Evolutionary conservation across 2,888 invertebrate species (phyloP).

Genomic region (Nephrocerus scutellatus): DNA sequence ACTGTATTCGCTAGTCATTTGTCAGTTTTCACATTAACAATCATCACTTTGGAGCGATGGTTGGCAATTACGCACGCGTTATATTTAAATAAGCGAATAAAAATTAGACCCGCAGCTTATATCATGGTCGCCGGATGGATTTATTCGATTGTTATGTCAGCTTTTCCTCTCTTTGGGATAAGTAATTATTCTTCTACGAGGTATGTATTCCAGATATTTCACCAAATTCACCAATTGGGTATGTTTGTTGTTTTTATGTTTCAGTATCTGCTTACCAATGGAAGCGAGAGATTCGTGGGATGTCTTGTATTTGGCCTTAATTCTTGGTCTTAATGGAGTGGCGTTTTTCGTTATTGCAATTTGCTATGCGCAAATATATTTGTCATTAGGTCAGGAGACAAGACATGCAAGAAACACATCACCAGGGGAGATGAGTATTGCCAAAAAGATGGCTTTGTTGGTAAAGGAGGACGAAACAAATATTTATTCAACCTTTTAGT

Average conservation of each 20-base stretch:
- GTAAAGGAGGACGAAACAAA: constrained; percentile 43
- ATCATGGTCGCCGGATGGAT: constrained; percentile 76
- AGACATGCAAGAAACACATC: constrained; percentile 49
- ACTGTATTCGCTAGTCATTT: constrained; percentile 82
- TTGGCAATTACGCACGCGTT: constrained; percentile 78
- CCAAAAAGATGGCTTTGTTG: constrained; percentile 85
- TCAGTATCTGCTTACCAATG: constrained; percentile 81
- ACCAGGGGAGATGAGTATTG: constrained; percentile 65
- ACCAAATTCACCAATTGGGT: too few relatives aligned
- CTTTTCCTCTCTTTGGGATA: constrained; percentile 72
- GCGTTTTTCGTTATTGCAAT: constrained; percentile 78
- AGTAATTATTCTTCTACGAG: constrained; percentile 83
- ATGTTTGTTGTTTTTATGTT: constrained; percentile 25
- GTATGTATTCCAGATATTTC: too few relatives aligned
- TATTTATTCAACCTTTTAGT: neutral
- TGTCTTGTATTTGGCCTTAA: constrained; percentile 63
- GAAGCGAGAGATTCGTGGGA: constrained; percentile 65
- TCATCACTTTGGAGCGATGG: constrained; percentile 81
- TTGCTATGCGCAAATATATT: constrained; percentile 81
- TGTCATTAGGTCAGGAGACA: constrained; percentile 67
- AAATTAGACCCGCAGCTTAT: constrained; percentile 62
- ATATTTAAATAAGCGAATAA: constrained; percentile 72
- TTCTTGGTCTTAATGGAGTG: constrained; percentile 69
- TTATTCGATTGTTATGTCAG: constrained; percentile 69
- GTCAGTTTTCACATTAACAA: constrained; percentile 78